A percentile compares a stretch with the other conserved stretches of the same genome.
phyloP scores from a whole-genome alignment of 2,888 invertebrate species.

The Clanis bilineata region DNA sequence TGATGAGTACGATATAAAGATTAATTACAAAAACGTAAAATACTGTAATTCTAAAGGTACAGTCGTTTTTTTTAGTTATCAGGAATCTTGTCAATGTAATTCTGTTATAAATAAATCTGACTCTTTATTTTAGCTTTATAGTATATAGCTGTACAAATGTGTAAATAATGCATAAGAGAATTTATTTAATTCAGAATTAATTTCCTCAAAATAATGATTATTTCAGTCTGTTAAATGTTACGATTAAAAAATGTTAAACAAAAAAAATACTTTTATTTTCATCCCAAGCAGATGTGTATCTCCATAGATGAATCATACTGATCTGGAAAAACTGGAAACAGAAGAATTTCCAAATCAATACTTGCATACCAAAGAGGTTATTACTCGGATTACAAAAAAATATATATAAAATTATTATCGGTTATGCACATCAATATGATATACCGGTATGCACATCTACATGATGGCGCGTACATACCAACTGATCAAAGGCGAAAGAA shows the following conservation, averaged over 20 bases:
- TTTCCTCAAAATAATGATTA: constrained; percentile 41
- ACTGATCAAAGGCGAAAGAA: no score
- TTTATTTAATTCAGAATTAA: constrained; percentile 38
- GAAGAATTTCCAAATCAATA: no score
- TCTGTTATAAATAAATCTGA: background rate
- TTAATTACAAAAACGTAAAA: background rate
- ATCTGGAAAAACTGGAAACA: no score
- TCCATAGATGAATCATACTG: no score
- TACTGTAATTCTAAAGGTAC: background rate
- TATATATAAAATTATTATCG: no score
- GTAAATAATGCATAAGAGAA: constrained; percentile 34
- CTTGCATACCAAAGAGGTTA: no score
- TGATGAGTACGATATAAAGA: background rate
- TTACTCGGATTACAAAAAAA: no score
- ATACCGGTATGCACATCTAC: no score
- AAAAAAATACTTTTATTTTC: constrained; percentile 23
- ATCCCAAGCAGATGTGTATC: background rate
- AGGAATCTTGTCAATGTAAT: background rate
- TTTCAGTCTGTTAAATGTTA: constrained; percentile 39
- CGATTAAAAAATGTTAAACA: constrained; percentile 40
- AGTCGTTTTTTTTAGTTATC: background rate
- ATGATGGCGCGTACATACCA: no score
- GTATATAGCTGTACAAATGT: constrained; percentile 20
- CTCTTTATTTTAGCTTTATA: constrained; percentile 16
- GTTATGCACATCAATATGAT: no score